These are phyloP conservation scores for Tyrannus savana DNA, from an alignment of 2,113 vertebrate genomes.

Conservation along the genomic window DNA sequence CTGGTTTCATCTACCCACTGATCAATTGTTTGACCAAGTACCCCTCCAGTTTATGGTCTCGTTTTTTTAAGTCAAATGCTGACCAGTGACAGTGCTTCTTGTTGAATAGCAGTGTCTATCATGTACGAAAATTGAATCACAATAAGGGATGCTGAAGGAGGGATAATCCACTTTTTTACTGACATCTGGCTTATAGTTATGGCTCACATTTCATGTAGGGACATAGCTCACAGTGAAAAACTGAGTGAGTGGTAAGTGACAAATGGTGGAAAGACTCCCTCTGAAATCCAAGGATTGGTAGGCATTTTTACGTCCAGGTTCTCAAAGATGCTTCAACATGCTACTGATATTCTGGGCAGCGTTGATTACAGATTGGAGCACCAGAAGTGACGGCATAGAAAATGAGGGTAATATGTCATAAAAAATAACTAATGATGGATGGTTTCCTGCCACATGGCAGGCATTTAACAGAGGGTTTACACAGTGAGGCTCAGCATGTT, in stretches of 20 bases:
- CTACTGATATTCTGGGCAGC: background rate
- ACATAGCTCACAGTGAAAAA: background rate
- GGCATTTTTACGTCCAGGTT: background rate
- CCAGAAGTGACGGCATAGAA: background rate
- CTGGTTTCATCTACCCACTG: background rate
- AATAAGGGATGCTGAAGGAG: background rate
- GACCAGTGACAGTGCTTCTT: background rate
- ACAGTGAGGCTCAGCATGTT: background rate
- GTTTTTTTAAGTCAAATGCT: slow-evolving; percentile 29
- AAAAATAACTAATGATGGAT: background rate
- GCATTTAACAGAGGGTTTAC: background rate
- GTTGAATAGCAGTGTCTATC: background rate
- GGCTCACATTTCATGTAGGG: background rate
- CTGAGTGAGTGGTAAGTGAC: background rate
- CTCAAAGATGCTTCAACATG: background rate
- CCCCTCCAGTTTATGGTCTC: background rate
- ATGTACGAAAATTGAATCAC: background rate
- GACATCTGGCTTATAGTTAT: background rate
- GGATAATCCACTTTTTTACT: slow-evolving; percentile 36
- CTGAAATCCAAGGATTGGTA: background rate
- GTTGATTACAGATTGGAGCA: background rate
- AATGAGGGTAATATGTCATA: background rate
- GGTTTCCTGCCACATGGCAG: background rate
- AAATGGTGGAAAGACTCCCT: background rate
- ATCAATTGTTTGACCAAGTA: slow-evolving; percentile 8